Evolutionary conservation across 1,140 invertebrate species (phyloP).

Genomic region (Brachionus koreanus): DNA sequence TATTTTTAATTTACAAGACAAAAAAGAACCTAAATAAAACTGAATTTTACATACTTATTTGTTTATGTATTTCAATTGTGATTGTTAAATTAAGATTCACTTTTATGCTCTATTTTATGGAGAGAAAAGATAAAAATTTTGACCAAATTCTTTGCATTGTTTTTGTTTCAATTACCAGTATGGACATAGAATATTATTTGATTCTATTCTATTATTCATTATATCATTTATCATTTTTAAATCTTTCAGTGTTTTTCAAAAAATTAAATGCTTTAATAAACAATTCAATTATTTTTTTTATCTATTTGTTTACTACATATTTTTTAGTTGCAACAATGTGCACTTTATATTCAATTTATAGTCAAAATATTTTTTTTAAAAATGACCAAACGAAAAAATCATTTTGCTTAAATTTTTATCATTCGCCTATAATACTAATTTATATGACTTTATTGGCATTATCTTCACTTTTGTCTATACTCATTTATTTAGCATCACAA

Average conservation of each 20-base stretch:
- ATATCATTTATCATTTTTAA: background rate
- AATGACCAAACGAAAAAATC: background rate
- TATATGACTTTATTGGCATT: background rate
- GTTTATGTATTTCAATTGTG: background rate
- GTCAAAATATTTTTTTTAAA: background rate
- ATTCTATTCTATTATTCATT: background rate
- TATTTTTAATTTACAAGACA: background rate
- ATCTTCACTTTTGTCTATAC: background rate
- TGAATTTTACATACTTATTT: background rate
- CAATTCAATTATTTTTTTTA: background rate
- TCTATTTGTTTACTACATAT: background rate
- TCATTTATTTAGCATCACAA: background rate
- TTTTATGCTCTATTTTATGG: background rate
- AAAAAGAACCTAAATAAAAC: background rate
- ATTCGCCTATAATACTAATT: background rate
- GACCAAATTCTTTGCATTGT: background rate
- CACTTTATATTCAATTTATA: background rate
- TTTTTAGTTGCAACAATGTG: background rate
- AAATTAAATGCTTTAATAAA: background rate
- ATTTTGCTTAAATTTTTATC: background rate
- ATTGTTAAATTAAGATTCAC: background rate
- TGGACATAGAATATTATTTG: background rate
- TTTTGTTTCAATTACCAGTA: background rate
- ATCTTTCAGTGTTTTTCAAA: background rate
- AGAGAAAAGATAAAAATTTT: background rate